Percentiles rank a stretch among this genome's conserved stretches.
Evolutionary conservation across 1,140 invertebrate species (phyloP).

Genomic region (Aradophagus sp.): DNA sequence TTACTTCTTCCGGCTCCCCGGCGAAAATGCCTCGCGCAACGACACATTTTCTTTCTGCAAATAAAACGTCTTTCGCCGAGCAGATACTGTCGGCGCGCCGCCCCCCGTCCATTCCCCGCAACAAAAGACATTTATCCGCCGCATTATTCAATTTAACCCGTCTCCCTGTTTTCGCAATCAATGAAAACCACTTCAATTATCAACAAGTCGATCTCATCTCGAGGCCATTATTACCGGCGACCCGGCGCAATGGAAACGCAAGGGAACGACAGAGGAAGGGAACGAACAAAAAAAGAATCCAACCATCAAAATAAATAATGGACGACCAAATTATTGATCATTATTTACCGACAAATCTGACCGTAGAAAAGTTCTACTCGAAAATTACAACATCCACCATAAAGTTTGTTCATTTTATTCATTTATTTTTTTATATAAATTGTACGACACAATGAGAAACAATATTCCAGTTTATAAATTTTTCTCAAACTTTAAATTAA

Average conservation of each 20-base stretch:
- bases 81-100: slow-evolving; percentile 18
- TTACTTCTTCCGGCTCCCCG: slow-evolving; percentile 46
- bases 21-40: slow-evolving; percentile 41
- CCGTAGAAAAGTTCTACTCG: no score
- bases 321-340: no score
- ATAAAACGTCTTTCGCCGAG: slow-evolving; percentile 36
- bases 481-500: no score
- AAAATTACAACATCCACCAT: no score
- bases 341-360: no score
- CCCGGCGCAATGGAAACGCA: no score
- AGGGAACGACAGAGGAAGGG: no score
- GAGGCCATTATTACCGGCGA: slow-evolving; percentile 3
- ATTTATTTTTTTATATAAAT: no score
- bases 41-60: slow-evolving; percentile 44
- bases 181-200: slow-evolving; percentile 16
- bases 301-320: slow-evolving; percentile 1
- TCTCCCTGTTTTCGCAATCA: slow-evolving; percentile 25
- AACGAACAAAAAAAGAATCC: no score
- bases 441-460: no score
- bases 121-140: slow-evolving; percentile 33
- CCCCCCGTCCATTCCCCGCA: slow-evolving; percentile 2
- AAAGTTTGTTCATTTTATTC: no score
- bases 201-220: slow-evolving; percentile 7
- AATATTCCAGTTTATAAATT: no score
- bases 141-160: slow-evolving; percentile 32